Evolutionary conservation across 2,888 invertebrate species (phyloP).

Genomic region (Amphipyra berbera): DNA sequence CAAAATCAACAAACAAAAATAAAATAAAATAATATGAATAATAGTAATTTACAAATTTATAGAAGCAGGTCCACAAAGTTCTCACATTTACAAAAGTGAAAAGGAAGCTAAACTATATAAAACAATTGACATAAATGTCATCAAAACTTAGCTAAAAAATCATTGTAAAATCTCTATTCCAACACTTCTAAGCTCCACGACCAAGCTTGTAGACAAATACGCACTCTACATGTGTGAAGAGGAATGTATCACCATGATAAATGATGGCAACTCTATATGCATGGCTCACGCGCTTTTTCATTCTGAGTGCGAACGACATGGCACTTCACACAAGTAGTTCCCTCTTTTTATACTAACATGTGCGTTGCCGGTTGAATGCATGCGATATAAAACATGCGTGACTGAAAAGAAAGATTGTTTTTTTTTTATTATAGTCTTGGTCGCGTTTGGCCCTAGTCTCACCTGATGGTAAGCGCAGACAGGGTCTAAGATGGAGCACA

Average conservation of each 20-base stretch:
- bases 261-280: conserved; percentile 44
- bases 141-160: no score
- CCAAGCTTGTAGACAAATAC: conserved; percentile 9
- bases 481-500: no score
- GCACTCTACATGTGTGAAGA: conserved; percentile 27
- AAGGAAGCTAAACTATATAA: no score
- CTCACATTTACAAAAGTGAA: no score
- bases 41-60: no score
- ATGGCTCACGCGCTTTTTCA: conserved; percentile 47
- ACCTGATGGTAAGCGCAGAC: no score
- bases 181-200: conserved; percentile 8
- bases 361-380: conserved; percentile 21
- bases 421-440: no score
- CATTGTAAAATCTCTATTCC: conserved; percentile 1
- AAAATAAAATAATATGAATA: no score
- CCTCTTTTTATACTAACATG: conserved; percentile 34
- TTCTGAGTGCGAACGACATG: conserved; percentile 39
- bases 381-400: conserved; percentile 2
- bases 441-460: no score
- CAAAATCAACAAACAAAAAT: no score
- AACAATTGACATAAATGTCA: no score
- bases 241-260: conserved; percentile 47
- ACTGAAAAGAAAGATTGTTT: not conserved
- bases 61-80: no score
- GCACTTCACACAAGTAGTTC: conserved; percentile 43